Base-by-base conservation (phyloP, 2,113 vertebrate species). In the Microcebus murinus region DNA sequence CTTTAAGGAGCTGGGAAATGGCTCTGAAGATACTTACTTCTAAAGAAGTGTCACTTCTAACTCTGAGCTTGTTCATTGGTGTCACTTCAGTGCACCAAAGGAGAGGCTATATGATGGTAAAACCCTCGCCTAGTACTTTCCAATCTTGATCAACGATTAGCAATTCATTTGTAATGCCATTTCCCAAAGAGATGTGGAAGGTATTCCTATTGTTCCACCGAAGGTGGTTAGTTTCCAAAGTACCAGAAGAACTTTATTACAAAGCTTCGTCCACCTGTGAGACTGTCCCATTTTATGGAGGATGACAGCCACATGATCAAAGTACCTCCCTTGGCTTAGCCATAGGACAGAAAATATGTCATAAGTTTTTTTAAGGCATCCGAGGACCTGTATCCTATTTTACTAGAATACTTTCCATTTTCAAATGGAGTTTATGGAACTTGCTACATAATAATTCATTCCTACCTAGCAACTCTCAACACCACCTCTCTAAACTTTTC, bases 41-140 rank as follows among this genome's bases (percentile, higher is more conserved):
- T 70, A 93, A 94, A 97, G 52, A 94, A 82, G 21, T 45, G 29
- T 34, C 50, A 18, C 61, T 90, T 91, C 29, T 86, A 74, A 71
- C 91, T 87, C n/a, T 27, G 39, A 34, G 18, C 84, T 91, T 93
- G 25, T 73, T 82, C 23, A 1, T 12, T 21, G 0, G 23, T 3
- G 0, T 36, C 55, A 71, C 12, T 68, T 90, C 15, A 2, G 27
- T 34, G 17, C n/a, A 10, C 14, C 0, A 1, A 50, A 36, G 55
- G 82, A 67, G 1, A 55, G 21, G 17, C n/a, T 91, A 68, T 5
- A 0, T 12, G 2, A 67, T 21, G 12, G 1, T n/a, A 45, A 96
- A 86, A 42, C 57, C 48, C 57, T 74, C 48, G 42, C 27, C 55
- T 15, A 0, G 2, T 36, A 23, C 52, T 91, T n/a, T 80, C 11